Evolutionary conservation across 2,888 invertebrate species (phyloP).

Genomic region (Eupithecia pulchellata): DNA sequence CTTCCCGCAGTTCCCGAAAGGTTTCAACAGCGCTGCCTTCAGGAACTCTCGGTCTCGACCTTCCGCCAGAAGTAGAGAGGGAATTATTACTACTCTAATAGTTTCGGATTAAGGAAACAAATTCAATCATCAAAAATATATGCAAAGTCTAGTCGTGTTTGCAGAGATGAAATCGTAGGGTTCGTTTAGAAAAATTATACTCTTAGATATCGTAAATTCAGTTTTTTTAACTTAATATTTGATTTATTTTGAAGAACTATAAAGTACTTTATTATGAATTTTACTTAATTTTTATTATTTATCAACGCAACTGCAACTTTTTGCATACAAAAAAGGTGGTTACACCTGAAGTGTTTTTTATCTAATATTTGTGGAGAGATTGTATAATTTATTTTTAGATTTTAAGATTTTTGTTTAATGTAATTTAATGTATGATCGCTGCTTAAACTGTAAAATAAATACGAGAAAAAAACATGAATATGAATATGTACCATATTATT

Average conservation of each 20-base stretch:
- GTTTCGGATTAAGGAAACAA: conserved; percentile 61
- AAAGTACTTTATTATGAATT: too few species aligned
- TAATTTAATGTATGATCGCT: background rate
- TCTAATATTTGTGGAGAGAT: background rate
- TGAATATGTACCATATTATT: background rate
- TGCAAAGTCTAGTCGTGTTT: conserved; percentile 9
- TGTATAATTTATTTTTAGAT: conserved; percentile 1
- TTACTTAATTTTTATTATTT: background rate
- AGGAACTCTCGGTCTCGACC: conserved; percentile 56
- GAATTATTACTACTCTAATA: conserved; percentile 66
- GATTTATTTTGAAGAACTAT: background rate
- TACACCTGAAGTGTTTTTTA: background rate
- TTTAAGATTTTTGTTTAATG: background rate
- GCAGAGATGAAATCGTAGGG: background rate
- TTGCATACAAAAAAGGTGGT: background rate
- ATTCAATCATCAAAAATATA: background rate
- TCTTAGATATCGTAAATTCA: background rate
- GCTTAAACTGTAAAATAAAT: background rate
- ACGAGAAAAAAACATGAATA: background rate
- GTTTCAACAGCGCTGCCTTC: conserved; percentile 67
- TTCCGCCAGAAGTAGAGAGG: conserved; percentile 55
- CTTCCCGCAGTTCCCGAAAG: conserved; percentile 66
- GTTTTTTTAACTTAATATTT: background rate
- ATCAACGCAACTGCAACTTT: background rate
- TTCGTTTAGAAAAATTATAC: background rate